These are phyloP conservation scores for Sardinella longiceps DNA, from an alignment of 2,797 vertebrate genomes.

Conservation along the genomic window DNA sequence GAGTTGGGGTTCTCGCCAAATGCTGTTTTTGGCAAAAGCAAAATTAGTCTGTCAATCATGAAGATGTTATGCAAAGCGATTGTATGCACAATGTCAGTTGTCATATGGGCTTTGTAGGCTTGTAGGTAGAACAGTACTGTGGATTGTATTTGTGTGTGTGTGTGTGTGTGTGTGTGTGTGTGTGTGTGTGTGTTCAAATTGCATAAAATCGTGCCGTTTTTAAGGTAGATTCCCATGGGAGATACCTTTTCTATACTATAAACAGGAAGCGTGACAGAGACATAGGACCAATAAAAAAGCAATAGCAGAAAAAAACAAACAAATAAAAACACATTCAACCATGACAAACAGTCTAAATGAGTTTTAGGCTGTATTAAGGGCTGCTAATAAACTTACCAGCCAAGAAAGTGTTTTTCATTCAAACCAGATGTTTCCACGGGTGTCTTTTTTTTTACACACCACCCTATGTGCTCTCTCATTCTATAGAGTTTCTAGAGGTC, in stretches of 20 bases:
- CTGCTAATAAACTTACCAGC: conserved; percentile 64
- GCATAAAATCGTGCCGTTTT: conserved; percentile 33
- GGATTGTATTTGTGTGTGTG: background rate
- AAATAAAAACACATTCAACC: conserved; percentile 41
- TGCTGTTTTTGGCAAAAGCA: background rate
- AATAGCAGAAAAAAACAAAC: conserved; percentile 33
- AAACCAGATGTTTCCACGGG: conserved; percentile 65
- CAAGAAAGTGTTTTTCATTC: conserved; percentile 64
- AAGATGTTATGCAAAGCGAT: background rate
- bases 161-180: too few relatives aligned
- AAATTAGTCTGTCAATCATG: background rate
- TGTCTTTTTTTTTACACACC: conserved; percentile 12
- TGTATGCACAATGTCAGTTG: background rate
- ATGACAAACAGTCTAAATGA: conserved; percentile 43
- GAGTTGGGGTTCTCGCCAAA: background rate
- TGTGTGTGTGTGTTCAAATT: background rate
- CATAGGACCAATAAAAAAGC: conserved; percentile 45
- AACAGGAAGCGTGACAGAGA: conserved; percentile 33
- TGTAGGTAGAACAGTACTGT: background rate
- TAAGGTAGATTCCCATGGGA: conserved; percentile 51
- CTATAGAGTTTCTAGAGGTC: conserved; percentile 20
- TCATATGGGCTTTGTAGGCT: background rate
- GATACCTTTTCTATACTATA: conserved; percentile 43
- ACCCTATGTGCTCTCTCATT: background rate
- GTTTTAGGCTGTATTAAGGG: conserved; percentile 50